A percentile compares a stretch with the other conserved stretches of the same genome.
Evolutionary conservation across 2,888 invertebrate species (phyloP).

Genomic region (Ichneumoninae sp.): DNA sequence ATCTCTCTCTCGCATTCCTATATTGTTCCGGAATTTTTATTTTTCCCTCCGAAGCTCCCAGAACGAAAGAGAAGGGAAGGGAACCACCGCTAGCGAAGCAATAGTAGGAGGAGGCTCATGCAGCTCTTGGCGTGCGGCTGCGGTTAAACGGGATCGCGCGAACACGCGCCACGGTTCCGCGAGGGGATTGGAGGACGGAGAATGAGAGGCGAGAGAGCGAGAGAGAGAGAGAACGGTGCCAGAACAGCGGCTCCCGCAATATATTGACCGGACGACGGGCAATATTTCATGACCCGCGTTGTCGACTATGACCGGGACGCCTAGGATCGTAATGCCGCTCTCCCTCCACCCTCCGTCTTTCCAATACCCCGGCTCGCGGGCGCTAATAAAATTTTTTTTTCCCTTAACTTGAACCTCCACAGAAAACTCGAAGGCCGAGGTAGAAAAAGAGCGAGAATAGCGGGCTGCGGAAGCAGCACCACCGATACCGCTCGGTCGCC

Average conservation of each 20-base stretch:
- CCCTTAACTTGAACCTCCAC: constrained; percentile 38
- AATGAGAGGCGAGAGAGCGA: not conserved
- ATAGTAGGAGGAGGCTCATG: constrained; percentile 52
- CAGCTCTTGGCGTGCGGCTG: constrained; percentile 62
- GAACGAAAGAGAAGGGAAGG: constrained; percentile 21
- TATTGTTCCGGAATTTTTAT: constrained; percentile 61
- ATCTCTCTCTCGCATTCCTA: constrained; percentile 13
- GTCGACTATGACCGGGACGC: constrained; percentile 69
- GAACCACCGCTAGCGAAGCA: not conserved
- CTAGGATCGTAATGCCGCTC: constrained; percentile 59
- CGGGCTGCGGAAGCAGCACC: not conserved
- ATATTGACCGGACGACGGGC: constrained; percentile 74
- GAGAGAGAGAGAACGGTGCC: not conserved
- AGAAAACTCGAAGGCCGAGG: constrained; percentile 55
- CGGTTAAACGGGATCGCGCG: constrained; percentile 70
- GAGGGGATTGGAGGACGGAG: not conserved
- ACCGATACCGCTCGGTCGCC: constrained; percentile 32
- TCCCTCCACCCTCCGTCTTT: constrained; percentile 13
- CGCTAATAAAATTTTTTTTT: constrained; percentile 56
- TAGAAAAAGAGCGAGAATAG: constrained; percentile 46
- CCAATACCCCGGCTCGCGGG: constrained; percentile 31
- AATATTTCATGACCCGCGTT: constrained; percentile 72
- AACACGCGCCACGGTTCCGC: constrained; percentile 61
- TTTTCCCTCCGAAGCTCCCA: constrained; percentile 37
- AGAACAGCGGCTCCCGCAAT: constrained; percentile 70